Conservation (phyloP, 2,797 vertebrate species). For the Acestrorhynchus altus region DNA sequence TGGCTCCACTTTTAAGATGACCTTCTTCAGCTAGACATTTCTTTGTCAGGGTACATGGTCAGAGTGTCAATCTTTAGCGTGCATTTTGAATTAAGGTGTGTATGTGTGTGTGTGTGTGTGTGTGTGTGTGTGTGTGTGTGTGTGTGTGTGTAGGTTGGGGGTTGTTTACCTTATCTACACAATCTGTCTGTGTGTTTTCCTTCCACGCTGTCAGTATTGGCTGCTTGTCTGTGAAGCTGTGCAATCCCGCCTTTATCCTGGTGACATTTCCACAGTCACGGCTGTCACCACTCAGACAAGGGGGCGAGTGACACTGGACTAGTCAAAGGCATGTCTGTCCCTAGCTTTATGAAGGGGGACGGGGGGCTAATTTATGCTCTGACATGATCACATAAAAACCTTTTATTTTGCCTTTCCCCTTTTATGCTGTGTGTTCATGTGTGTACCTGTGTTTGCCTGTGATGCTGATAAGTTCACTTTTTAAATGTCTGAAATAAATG, state of each 20-base stretch:
- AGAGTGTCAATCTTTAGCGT: conserved; percentile 28
- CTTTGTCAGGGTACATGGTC: not conserved
- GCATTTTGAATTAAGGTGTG: conserved; percentile 31
- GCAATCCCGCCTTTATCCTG: conserved; percentile 64
- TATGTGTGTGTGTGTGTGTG: conserved; percentile 30
- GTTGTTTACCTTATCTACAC: conserved; percentile 32
- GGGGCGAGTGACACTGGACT: conserved; percentile 45
- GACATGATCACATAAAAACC: conserved; percentile 5
- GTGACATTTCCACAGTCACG: conserved; percentile 77
- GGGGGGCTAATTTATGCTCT: conserved; percentile 36
- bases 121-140: conserved; percentile 34
- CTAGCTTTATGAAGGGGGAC: conserved; percentile 19
- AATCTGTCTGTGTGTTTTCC: conserved; percentile 42
- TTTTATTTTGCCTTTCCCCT: not conserved
- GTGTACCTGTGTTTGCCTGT: conserved; percentile 27
- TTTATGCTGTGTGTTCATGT: not conserved
- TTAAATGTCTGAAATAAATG: no score
- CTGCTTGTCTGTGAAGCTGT: conserved; percentile 22
- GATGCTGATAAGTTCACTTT: not conserved
- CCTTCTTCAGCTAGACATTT: not conserved
- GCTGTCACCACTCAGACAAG: conserved; percentile 60
- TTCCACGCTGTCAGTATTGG: conserved; percentile 12
- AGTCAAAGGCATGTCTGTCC: not conserved
- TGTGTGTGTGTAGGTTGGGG: no score
- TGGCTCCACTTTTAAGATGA: not conserved